A percentile compares a stretch with the other conserved stretches of the same genome.
These are phyloP conservation scores for Leptura quadrifasciata DNA, from an alignment of 2,888 invertebrate species.

Conservation along the genomic window DNA sequence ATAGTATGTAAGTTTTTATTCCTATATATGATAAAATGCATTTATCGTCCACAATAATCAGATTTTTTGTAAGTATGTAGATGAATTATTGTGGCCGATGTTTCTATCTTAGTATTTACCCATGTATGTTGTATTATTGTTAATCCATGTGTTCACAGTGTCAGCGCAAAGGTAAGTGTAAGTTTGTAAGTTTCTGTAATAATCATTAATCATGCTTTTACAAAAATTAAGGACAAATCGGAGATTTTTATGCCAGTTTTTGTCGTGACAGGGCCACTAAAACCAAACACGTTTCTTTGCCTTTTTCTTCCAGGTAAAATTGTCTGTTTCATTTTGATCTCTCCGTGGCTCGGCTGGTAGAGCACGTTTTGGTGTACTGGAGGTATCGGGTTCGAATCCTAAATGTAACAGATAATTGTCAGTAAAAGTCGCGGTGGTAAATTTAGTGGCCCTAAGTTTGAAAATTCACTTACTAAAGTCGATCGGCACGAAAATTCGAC, in stretches of 20 bases:
- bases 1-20: constrained; percentile 52
- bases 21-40: constrained; percentile 36
- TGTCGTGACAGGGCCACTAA: constrained; percentile 17
- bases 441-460: constrained; percentile 18
- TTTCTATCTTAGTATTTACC: constrained; percentile 48
- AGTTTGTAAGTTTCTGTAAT: constrained; percentile 48
- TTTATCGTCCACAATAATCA: constrained; percentile 61
- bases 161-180: constrained; percentile 70
- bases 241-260: constrained; percentile 46
- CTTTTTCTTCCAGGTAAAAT: constrained; percentile 29
- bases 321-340: constrained; percentile 56
- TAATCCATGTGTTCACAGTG: constrained; percentile 68
- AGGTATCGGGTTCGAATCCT: constrained; percentile 48
- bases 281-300: background rate
- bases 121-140: constrained; percentile 53
- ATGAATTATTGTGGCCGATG: constrained; percentile 61
- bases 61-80: constrained; percentile 64
- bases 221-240: constrained; percentile 44
- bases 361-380: constrained; percentile 41
- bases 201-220: constrained; percentile 39
- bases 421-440: constrained; percentile 33
- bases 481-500: constrained; percentile 48
- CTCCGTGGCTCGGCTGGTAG: constrained; percentile 48
- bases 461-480: constrained; percentile 18
- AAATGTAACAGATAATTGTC: constrained; percentile 55